These are phyloP conservation scores for Eulimnadia texana DNA, from an alignment of 1,140 invertebrate genomes.

Conservation along the genomic window DNA sequence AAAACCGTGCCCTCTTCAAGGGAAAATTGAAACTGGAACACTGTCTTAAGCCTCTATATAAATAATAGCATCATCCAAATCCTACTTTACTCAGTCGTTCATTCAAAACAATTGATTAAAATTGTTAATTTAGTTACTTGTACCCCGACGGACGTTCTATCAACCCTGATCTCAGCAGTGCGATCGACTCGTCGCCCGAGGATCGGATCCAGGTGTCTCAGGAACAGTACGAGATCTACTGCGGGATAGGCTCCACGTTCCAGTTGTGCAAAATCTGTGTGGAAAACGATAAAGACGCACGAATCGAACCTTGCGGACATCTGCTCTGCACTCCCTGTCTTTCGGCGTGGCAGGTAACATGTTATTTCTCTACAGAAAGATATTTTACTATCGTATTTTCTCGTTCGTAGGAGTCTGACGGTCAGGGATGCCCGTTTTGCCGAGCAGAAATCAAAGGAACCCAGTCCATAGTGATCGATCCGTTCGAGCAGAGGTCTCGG, in stretches of 20 bases:
- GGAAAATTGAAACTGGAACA: no score
- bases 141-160: conserved; percentile 89
- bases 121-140: conserved; percentile 56
- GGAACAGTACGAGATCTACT: conserved; percentile 98
- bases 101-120: neutral
- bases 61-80: no score
- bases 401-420: conserved; percentile 71
- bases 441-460: conserved; percentile 98
- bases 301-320: conserved; percentile 98
- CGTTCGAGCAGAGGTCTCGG: conserved; percentile 28
- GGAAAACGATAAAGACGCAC: conserved; percentile 97
- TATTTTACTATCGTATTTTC: neutral
- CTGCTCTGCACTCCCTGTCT: conserved; percentile 93
- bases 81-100: neutral
- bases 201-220: conserved; percentile 97
- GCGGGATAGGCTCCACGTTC: conserved; percentile 99
- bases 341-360: conserved; percentile 75
- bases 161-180: conserved; percentile 84
- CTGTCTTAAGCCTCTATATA: no score
- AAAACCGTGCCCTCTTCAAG: no score
- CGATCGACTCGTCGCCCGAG: conserved; percentile 81
- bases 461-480: conserved; percentile 73
- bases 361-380: no score
- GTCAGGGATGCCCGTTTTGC: conserved; percentile 96
- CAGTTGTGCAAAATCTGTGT: conserved; percentile 99